Base-by-base conservation (phyloP, 2,888 invertebrate genomes). In the Rhaphigaster nebulosa region DNA sequence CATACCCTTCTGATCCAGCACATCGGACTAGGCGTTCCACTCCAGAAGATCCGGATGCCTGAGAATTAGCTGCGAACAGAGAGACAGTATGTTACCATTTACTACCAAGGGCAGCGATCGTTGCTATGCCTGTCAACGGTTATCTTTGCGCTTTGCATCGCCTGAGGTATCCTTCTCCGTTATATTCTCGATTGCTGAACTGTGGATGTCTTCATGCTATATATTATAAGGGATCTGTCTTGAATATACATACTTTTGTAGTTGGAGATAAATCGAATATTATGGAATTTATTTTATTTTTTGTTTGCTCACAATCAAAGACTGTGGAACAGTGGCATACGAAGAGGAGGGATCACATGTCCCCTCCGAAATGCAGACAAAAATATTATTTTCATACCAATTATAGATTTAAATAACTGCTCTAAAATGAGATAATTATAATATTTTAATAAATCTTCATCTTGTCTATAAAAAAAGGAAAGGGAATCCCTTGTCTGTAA, bases 1-100 rank as follows among this genome's bases (percentile, higher is more conserved):
- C 84, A 84, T 84, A 84, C 84, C 84, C 45, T 84, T 10, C 38
- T 84, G 84, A 84, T 84, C 84, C 50, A 84, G 84, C 45, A 50
- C 84, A 45, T 84, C 84, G 41, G 45, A 3, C 26, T 45, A 10
- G 41, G 45, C 84, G 84, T 84, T 84, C 41, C 84, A 84, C 84
- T 84, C 45, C 45, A 84, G n/a, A 50, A 50, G 84, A 41, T 84
- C 84, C 84, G 84, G 45, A 50, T 84, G n/a, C 84, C 45, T 41
- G 84, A 76, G 70, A 41, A 41, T 84, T 41, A 84, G 41, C 84
- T 10, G n/a, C 13, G 15, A 12, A n/a, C 15, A 45, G 45, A 26
- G 45, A 26, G 84, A 76, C 70, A 76, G 38, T 84, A 84, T n/a
- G 45, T 84, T 84, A 84, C 10, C n/a, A n/a, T n/a, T n/a, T n/a